These are phyloP conservation scores for Theocolax elegans DNA, from an alignment of 1,140 invertebrate species.

Conservation along the genomic window DNA sequence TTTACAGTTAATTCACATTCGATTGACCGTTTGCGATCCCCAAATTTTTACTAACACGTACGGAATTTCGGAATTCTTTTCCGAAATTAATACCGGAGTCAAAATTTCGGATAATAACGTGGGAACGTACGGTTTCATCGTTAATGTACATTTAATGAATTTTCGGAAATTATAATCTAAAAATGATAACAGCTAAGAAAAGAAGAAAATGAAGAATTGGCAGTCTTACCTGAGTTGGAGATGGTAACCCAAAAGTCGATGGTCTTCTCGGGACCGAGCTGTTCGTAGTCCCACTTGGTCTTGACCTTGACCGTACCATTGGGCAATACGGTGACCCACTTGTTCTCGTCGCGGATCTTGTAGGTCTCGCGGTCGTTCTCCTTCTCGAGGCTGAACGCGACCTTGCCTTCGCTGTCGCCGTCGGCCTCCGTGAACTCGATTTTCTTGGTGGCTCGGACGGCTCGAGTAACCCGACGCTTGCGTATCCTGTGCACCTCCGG, in stretches of 20 bases:
- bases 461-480: conserved; percentile 85
- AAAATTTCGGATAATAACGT: too few species aligned
- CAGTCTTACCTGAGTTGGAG: conserved; percentile 80
- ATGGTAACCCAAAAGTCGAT: conserved; percentile 97
- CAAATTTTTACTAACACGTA: too few species aligned
- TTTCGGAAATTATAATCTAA: too few species aligned
- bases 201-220: neutral
- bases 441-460: conserved; percentile 89
- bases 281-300: conserved; percentile 97
- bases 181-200: too few species aligned
- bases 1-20: too few species aligned
- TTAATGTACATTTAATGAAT: too few species aligned
- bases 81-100: too few species aligned
- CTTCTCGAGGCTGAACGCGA: conserved; percentile 90
- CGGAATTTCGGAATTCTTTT: too few species aligned
- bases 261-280: conserved; percentile 93
- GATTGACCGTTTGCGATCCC: too few species aligned
- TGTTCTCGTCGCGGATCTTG: conserved; percentile 92
- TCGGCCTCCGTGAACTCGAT: conserved; percentile 93
- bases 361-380: conserved; percentile 92
- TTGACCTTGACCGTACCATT: conserved; percentile 92
- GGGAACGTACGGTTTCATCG: too few species aligned
- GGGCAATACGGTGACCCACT: conserved; percentile 91
- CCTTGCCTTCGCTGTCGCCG: conserved; percentile 86
- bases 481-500: conserved; percentile 73